A percentile compares a stretch with the other conserved stretches of the same genome.
phyloP scores from a whole-genome alignment of 37 sponge, comb jelly and placozoan species.

The Cliona cf. orientalis region DNA sequence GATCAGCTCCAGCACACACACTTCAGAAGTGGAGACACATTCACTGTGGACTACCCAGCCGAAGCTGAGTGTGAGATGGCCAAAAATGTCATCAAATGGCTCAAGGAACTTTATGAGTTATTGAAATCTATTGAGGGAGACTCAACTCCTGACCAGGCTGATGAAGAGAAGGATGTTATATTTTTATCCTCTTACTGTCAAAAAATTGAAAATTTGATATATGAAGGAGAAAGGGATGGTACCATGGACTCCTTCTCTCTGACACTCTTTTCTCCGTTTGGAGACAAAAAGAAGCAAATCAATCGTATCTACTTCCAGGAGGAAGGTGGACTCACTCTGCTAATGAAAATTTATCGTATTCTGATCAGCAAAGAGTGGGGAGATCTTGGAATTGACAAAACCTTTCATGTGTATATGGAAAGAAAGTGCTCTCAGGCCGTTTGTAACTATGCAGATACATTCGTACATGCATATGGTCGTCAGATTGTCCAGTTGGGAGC shows the following conservation, averaged over 20 bases:
- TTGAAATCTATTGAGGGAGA: too few relatives aligned
- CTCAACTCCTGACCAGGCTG: too few relatives aligned
- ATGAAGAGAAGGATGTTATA: too few relatives aligned
- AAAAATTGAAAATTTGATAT: too few relatives aligned
- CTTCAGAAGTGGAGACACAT: not conserved
- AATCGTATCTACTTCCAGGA: not conserved
- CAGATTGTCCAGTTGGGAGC: not conserved
- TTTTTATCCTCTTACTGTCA: too few relatives aligned
- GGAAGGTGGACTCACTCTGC: not conserved
- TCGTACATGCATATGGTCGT: not conserved
- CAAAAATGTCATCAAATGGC: not conserved
- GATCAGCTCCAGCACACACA: not conserved
- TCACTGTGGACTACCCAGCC: not conserved
- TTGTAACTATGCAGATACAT: not conserved
- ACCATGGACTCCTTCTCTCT: not conserved
- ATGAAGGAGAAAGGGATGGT: not conserved
- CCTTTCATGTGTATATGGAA: not conserved
- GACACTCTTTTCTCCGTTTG: not conserved
- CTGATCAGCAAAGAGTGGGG: not conserved
- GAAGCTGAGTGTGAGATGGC: not conserved
- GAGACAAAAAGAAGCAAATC: not conserved
- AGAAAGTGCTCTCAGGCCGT: not conserved
- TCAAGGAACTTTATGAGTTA: not conserved
- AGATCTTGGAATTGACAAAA: not conserved
- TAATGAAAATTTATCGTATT: not conserved